Evolutionary conservation across 2,888 invertebrate genomes (phyloP), one percentile per base, ranked within the genome.

Genomic region (Smittia sp.): DNA sequence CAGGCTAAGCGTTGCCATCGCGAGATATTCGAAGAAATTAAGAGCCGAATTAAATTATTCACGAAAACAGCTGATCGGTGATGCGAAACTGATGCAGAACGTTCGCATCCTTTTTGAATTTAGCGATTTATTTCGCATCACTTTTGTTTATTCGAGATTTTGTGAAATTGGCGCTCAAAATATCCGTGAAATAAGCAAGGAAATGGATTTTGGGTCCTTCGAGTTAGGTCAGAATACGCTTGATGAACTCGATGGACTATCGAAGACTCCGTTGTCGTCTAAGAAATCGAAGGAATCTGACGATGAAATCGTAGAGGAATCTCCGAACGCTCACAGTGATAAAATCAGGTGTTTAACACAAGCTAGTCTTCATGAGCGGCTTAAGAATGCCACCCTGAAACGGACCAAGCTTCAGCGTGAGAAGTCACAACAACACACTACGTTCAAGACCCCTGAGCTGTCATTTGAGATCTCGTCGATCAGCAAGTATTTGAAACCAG

Each of bases 251-350:
- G 72, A 72, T 20, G 13, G 15, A n/a, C 58, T 62, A 62, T 25
- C 27, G 15, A 32, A 39, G 15, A 63, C 63, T 6, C 63, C 63
- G 3, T 4, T 63, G 13, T 27, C 3, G 2, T 24, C 63, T n/a
- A 63, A 25, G 22, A 9, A 25, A n/a, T 1, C 24, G 7, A 13
- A 4, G 25, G 22, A 58, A 20, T 1, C 1, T 1, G 22, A 63
- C n/a, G 63, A 25, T n/a, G 52, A 20, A 9, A 74, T 78, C 0
- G 79, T 81, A 62, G 78, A 80, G 62, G 81, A 81, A 76, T 81
- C 81, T 1, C 81, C 80, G 32, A 62, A 75, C 24, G 38, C 62
- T 1, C n/a, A n/a, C n/a, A 9, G 15, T 0, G 54, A 75, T 20
- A 38, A 67, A 11, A 7, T 54, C 7, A 15, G 25, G 11, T 62